Percentiles rank a stretch among this genome's conserved stretches.
phyloP scores from a whole-genome alignment of 1,140 invertebrate genomes.

The Diuraphis noxia region DNA sequence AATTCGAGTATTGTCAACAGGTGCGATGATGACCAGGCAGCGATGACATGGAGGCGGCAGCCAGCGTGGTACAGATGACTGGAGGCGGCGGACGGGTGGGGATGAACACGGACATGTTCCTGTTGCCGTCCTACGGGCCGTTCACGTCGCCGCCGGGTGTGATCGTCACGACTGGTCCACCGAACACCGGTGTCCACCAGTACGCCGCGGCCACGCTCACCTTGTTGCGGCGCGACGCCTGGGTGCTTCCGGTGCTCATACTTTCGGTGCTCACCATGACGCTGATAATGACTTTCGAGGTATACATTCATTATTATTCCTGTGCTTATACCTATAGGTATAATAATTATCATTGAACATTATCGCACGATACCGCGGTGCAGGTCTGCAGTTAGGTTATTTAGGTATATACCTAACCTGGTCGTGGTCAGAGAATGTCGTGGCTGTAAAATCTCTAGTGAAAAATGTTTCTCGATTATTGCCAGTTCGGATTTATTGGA shows the following conservation, averaged over 20 bases:
- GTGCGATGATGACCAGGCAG: constrained; percentile 13
- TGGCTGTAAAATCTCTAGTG: too few relatives aligned
- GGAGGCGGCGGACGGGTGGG: constrained; percentile 55
- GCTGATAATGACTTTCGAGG: constrained; percentile 58
- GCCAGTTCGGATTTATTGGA: too few relatives aligned
- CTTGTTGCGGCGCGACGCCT: constrained; percentile 57
- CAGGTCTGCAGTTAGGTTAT: too few relatives aligned
- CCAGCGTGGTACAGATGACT: constrained; percentile 45
- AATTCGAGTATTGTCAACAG: background rate
- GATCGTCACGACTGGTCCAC: constrained; percentile 24
- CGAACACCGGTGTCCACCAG: constrained; percentile 39
- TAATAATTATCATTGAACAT: too few relatives aligned
- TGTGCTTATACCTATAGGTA: too few relatives aligned
- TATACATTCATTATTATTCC: constrained; percentile 24
- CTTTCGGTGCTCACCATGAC: constrained; percentile 58
- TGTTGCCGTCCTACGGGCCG: constrained; percentile 55
- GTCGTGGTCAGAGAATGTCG: too few relatives aligned
- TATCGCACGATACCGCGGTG: too few relatives aligned
- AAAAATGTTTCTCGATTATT: too few relatives aligned
- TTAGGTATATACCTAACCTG: too few relatives aligned
- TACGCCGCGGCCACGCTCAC: constrained; percentile 49
- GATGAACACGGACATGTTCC: constrained; percentile 58
- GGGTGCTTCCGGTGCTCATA: constrained; percentile 58
- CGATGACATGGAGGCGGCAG: constrained; percentile 51
- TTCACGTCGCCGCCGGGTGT: constrained; percentile 23